A percentile compares a stretch with the other conserved stretches of the same genome.
Conservation (phyloP, 2,113 vertebrate genomes). For the Bubo bubo region DNA sequence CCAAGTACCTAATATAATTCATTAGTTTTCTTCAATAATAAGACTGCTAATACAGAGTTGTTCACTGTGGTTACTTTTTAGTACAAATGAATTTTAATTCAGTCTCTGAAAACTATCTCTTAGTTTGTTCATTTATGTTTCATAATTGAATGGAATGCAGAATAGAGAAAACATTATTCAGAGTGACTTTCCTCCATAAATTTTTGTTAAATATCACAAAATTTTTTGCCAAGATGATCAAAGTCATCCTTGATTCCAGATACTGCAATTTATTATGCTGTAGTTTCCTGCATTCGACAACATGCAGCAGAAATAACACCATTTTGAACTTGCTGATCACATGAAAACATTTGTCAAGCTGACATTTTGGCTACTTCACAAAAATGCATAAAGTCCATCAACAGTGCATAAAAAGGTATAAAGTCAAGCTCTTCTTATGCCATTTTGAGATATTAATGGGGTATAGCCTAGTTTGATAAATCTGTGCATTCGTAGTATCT, state of each 20-base stretch:
- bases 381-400: conserved; percentile 48
- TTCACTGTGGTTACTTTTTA: not conserved
- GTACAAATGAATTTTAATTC: not conserved
- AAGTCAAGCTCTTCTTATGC: conserved; percentile 38
- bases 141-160: not conserved
- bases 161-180: not conserved
- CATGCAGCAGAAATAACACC: not conserved
- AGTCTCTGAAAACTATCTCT: not conserved
- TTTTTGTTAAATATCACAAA: not conserved
- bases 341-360: conserved; percentile 63
- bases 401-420: not conserved
- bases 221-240: not conserved
- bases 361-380: conserved; percentile 70
- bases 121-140: not conserved
- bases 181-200: not conserved
- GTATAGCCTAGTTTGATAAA: conserved; percentile 39
- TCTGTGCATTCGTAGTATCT: conserved; percentile 25
- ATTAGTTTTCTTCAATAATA: not conserved
- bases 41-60: not conserved
- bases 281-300: conserved; percentile 18
- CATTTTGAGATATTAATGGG: conserved; percentile 39
- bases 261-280: conserved; percentile 30
- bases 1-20: not conserved
- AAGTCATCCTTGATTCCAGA: conserved; percentile 36
- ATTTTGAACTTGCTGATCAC: conserved; percentile 37